phyloP scores from a whole-genome alignment of 2,113 vertebrate species.

The Oreochromis aureus region DNA sequence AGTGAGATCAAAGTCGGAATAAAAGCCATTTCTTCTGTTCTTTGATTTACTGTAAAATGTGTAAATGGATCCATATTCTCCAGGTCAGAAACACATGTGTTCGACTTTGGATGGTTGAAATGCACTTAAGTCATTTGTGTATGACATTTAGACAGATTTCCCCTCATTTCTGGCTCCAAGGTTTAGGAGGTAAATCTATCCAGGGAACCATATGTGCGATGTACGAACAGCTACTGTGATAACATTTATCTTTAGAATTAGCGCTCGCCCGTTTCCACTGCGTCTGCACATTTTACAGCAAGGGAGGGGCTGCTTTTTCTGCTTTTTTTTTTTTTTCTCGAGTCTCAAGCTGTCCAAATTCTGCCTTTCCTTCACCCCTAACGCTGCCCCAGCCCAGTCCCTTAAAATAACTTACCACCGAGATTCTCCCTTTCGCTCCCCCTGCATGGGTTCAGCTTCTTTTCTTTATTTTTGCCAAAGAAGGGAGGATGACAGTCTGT shows the following conservation, averaged over 20 bases:
- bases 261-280: conserved; percentile 27
- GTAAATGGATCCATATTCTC: neutral
- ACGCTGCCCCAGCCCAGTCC: neutral
- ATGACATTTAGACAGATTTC: neutral
- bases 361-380: conserved; percentile 42
- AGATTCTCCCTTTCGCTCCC: neutral
- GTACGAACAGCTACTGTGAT: conserved; percentile 27
- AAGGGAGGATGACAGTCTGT: neutral
- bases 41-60: neutral
- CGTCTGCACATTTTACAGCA: conserved; percentile 22
- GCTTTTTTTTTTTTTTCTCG: neutral
- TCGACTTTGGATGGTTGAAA: neutral
- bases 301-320: neutral
- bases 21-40: neutral
- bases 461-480: neutral
- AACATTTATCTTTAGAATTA: conserved; percentile 54
- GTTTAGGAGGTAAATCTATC: conserved; percentile 9
- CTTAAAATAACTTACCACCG: conserved; percentile 7
- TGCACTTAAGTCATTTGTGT: neutral
- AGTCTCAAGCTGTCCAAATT: conserved; percentile 47
- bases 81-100: neutral
- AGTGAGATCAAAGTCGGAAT: neutral
- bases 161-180: neutral
- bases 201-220: conserved; percentile 5
- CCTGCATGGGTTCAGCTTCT: neutral